Conservation (phyloP, 2,113 vertebrate genomes). For the Brevimyrus niger region DNA sequence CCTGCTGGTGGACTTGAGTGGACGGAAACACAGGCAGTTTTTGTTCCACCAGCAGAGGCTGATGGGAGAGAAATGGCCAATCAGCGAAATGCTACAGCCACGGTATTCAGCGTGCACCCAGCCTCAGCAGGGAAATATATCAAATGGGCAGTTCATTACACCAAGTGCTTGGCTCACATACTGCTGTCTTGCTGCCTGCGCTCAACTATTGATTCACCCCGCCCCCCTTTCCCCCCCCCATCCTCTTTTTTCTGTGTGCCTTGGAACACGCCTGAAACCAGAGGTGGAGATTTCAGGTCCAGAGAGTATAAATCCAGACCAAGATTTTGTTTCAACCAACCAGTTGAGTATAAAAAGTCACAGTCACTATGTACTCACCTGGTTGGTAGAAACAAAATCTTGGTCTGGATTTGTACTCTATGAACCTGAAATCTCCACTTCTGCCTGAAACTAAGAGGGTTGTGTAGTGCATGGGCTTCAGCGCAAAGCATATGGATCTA, state of each 20-base stretch:
- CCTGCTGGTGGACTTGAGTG: background rate
- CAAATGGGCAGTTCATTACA: conserved; percentile 68
- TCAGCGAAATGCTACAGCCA: conserved; percentile 64
- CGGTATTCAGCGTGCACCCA: conserved; percentile 47
- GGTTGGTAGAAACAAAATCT: too few relatives aligned
- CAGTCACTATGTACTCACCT: too few relatives aligned
- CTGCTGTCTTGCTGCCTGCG: conserved; percentile 32
- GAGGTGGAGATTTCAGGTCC: too few relatives aligned
- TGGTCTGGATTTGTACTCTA: too few relatives aligned
- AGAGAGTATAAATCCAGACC: too few relatives aligned
- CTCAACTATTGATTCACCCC: conserved; percentile 48
- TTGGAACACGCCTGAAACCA: conserved; percentile 2
- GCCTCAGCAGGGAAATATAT: conserved; percentile 52
- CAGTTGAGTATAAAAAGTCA: too few relatives aligned
- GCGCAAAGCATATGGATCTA: background rate
- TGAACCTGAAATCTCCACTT: too few relatives aligned
- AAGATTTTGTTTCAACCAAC: too few relatives aligned
- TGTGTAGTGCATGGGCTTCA: conserved; percentile 6
- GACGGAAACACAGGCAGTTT: conserved; percentile 9
- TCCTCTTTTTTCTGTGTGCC: conserved; percentile 28
- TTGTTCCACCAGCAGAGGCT: conserved; percentile 25
- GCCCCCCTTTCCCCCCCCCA: conserved; percentile 13
- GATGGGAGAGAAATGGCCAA: conserved; percentile 53
- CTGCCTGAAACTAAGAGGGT: background rate
- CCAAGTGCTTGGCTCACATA: conserved; percentile 59